These are phyloP conservation scores for Misgurnus mizolepis DNA, from an alignment of 2,113 vertebrate genomes.

Conservation along the genomic window DNA sequence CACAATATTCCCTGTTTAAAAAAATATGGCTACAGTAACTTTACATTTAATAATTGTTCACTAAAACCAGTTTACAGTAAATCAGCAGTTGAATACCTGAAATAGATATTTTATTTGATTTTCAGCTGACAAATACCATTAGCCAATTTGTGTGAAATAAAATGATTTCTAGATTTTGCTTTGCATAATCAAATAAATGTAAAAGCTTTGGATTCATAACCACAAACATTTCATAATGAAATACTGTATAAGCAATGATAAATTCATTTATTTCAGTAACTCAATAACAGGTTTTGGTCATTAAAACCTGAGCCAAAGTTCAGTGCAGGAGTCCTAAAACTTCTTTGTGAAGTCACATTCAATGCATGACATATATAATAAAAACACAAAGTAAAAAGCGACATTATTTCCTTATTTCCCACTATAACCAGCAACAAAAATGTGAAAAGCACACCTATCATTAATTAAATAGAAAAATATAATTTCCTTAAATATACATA, in stretches of 20 bases:
- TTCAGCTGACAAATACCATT: not conserved
- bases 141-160: not conserved
- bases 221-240: not conserved
- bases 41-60: not conserved
- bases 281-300: not conserved
- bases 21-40: not conserved
- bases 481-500: constrained; percentile 17
- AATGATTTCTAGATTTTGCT: not conserved
- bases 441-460: not conserved
- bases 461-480: constrained; percentile 37
- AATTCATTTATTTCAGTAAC: constrained; percentile 15
- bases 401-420: not conserved
- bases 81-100: not conserved
- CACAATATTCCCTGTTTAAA: not conserved
- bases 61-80: not conserved
- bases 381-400: not conserved
- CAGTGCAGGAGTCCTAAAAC: no score
- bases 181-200: constrained; percentile 43
- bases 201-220: not conserved
- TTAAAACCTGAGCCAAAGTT: not conserved
- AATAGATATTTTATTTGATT: constrained; percentile 29
- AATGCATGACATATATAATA: no score
- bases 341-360: no score
- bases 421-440: not conserved
- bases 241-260: not conserved